Evolutionary conservation across 2,113 vertebrate genomes (phyloP).

Genomic region (Todiramphus saurophagus): DNA sequence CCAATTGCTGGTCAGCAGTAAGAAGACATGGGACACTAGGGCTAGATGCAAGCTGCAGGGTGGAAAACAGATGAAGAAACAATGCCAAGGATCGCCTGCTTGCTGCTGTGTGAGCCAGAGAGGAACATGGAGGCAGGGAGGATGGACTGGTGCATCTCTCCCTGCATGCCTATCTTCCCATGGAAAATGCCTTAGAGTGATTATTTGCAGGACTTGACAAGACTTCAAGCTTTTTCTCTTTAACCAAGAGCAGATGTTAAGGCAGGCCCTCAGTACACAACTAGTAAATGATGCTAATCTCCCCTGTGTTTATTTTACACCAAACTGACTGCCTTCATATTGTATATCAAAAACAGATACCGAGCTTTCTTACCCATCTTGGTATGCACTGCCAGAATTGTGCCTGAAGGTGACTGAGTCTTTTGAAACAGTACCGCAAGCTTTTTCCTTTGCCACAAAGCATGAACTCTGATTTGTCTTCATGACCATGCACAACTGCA

Average conservation of each 20-base stretch:
- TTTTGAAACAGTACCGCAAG: neutral
- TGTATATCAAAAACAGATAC: neutral
- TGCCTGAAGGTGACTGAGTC: neutral
- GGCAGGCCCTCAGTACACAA: neutral
- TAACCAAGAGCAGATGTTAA: neutral
- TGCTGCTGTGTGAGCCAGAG: neutral
- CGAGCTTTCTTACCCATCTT: neutral
- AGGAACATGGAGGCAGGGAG: neutral
- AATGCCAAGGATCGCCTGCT: neutral
- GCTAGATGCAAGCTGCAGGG: neutral
- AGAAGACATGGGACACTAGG: neutral
- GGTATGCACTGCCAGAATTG: rapidly evolving
- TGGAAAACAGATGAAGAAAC: neutral
- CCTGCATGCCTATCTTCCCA: neutral
- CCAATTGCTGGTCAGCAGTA: neutral
- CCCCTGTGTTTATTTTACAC: neutral
- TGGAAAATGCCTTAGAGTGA: neutral
- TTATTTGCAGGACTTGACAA: neutral
- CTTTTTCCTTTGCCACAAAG: neutral
- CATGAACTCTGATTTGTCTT: neutral
- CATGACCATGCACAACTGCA: neutral
- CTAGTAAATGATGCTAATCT: neutral
- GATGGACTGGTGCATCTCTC: neutral
- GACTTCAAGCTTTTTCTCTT: neutral
- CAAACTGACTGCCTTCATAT: neutral